A percentile compares a stretch with the other conserved stretches of the same genome.
Evolutionary conservation across 2,113 vertebrate genomes (phyloP).

Genomic region (Pipa parva): DNA sequence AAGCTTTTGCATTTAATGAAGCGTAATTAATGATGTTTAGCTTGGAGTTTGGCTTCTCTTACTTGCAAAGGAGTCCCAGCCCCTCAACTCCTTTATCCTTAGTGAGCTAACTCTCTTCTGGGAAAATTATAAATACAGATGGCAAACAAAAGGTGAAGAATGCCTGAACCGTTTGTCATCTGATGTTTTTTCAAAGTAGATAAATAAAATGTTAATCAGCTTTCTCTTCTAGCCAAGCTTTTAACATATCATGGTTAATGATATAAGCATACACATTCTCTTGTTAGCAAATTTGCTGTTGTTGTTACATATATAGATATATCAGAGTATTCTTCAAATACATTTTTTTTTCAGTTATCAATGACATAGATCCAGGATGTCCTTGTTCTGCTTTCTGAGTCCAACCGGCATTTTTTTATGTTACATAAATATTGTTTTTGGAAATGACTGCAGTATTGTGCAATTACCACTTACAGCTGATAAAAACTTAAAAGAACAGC

Average conservation of each 20-base stretch:
- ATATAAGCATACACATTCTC: slow-evolving; percentile 57
- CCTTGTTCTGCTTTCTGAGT: too few relatives aligned
- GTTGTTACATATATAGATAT: slow-evolving; percentile 39
- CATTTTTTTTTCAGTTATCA: too few relatives aligned
- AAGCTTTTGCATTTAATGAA: slow-evolving; percentile 74
- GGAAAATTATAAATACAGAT: slow-evolving; percentile 72
- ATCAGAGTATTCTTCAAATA: slow-evolving; percentile 43
- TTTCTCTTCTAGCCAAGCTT: slow-evolving; percentile 63
- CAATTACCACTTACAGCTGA: too few relatives aligned
- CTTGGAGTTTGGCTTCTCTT: slow-evolving; percentile 63
- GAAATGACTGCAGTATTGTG: too few relatives aligned
- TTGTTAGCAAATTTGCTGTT: slow-evolving; percentile 46
- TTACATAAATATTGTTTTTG: too few relatives aligned
- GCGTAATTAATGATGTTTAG: slow-evolving; percentile 76
- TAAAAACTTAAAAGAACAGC: too few relatives aligned
- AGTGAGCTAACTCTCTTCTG: slow-evolving; percentile 57
- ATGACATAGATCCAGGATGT: too few relatives aligned
- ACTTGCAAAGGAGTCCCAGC: slow-evolving; percentile 58
- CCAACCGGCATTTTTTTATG: too few relatives aligned
- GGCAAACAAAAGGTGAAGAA: slow-evolving; percentile 79
- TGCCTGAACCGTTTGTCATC: slow-evolving; percentile 55
- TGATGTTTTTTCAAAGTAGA: slow-evolving; percentile 62
- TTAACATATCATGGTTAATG: slow-evolving; percentile 54
- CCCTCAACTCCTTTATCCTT: slow-evolving; percentile 65
- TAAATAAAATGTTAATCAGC: slow-evolving; percentile 73